Base-by-base conservation (phyloP, 64 coral and sea anemone species). In the Pocillopora verrucosa region DNA sequence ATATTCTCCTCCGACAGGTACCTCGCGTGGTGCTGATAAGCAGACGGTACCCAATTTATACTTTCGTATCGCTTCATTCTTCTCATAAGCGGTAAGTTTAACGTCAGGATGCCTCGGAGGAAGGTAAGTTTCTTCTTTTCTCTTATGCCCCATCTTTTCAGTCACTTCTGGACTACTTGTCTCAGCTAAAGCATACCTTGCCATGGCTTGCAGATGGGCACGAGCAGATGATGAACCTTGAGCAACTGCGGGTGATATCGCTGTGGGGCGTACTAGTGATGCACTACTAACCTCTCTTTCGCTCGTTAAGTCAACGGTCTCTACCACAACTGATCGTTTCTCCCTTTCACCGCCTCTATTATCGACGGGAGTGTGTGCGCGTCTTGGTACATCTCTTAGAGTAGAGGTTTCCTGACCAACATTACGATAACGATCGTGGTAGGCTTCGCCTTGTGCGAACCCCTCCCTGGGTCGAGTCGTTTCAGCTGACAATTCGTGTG, bases 51-150 rank as follows among this genome's bases (percentile, higher is more conserved):
- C 78, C 56, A 89, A 60, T 15, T 45, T 94, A 61, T 90, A 97
- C 73, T 97, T 97, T 36, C 95, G 85, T 5, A 90, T 93, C n/a
- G 95, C 95, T 86, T 97, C 95, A 37, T 59, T 93, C 74, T 91
- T 83, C 77, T 97, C 95, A 56, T 97, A 92, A 20, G 30, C 82
- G 9, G 74, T 82, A 3, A 97, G 78, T 79, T 97, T 97, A 69
- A 88, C 77, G 62, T 97, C 95, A 83, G 95, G 95, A 25, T 41
- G 76, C 82, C 90, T 93, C 15, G 92, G 88, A 14, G 92, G 95
- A 45, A 93, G 45, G 69, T 83, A 80, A 9, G 78, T 90, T 59
- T 97, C 88, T 64, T 97, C 95, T 14, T 76, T 81, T 59, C 91
- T 91, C 76, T 81, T 67, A 80, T 90, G 61, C 14, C 65, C 86